Base-by-base conservation (phyloP, 2,797 vertebrate species). In the Pseudochirops corinnae region DNA sequence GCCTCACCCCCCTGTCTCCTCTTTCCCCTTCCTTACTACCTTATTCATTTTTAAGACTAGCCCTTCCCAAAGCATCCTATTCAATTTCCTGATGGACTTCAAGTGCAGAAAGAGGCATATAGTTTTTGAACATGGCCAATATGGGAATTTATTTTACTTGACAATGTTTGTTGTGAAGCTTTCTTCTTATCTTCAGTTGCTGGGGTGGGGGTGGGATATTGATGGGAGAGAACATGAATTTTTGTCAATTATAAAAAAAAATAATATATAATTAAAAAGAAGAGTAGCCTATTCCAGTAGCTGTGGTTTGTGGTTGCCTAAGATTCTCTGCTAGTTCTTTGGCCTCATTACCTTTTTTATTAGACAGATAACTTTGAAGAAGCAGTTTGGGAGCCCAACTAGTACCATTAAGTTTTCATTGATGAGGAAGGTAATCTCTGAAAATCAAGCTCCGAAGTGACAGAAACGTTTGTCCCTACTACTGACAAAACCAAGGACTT, bases 401-500 rank as follows among this genome's bases (percentile, higher is more conserved):
- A 60, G 87, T 93, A 67, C 91, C 46, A 91, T 90, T 94, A 56
- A 94, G 62, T 90, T 93, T 93, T 97, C 67, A 55, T 60, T 58
- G 55, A 18, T 56, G 74, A 97, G 94, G 67, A 95, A 92, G 56
- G 74, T 93, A 1, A 91, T 21, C 91, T 90, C 21, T 92, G 56
- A 53, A 93, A 94, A 96, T 95, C 24, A 95, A 90, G 53, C 92
- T 90, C 29, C 55, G 91, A 91, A 93, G 55, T 93, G 29, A 62
- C 56, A 96, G 62, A 92, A 94, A 92, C 33, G 74, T 74, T 62
- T 92, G 0, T 94, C 53, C n/a, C 28, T 56, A 39, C 56, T 55
- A 50, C 55, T 93, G 94, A 93, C 95, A 94, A 97, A 96, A 94
- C 95, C 91, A 90, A 91, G 90, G 92, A 74, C 62, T 93, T 94